Base-by-base conservation (phyloP, 2,888 invertebrate genomes). In the Sinelater perroti region DNA sequence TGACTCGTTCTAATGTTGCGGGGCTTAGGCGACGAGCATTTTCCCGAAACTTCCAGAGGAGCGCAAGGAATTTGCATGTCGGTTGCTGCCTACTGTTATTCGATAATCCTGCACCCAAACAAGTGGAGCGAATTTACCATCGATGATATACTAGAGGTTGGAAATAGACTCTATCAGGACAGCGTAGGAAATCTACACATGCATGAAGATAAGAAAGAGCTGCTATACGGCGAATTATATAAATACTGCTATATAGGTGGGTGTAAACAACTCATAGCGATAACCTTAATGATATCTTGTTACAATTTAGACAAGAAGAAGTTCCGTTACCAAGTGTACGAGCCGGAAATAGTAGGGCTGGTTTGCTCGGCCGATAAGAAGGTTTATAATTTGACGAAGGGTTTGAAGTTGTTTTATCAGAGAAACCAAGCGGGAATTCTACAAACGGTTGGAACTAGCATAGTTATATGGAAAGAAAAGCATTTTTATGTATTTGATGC, bases 401-500 rank as follows among this genome's bases (percentile, higher is more conserved):
- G 83, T 1, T 63, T 85, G 14, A 81, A 78, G 45, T 81, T 83
- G 3, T 85, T 84, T 69, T 85, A 85, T 64, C 75, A 76, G 42
- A 79, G 80, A 13, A 79, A 83, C 66, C 74, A 79, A 10, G 81
- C 83, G 13, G 84, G 83, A 0, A 71, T 85, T 50, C 70, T 86
- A 1, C 72, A 75, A 60, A 75, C 77, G 0, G 65, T 72, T 11
- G 68, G 71, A n/a, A 47, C 72, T 5, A 82, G 82, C 70, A 70
- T 85, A 8, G 80, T 81, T 0, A 80, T 85, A 62, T 85, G 85
- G 87, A 83, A 83, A 64, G 82, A 78, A 40, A 79, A 83, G 40
- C 80, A 82, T 59, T 87, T 78, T 69, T 86, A 85, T 59, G 80
- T 88, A 62, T 88, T 87, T 67, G 88, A 88, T 71, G 84, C 86